Base-by-base conservation (phyloP, 2,113 vertebrate species). In the Eira barbara region DNA sequence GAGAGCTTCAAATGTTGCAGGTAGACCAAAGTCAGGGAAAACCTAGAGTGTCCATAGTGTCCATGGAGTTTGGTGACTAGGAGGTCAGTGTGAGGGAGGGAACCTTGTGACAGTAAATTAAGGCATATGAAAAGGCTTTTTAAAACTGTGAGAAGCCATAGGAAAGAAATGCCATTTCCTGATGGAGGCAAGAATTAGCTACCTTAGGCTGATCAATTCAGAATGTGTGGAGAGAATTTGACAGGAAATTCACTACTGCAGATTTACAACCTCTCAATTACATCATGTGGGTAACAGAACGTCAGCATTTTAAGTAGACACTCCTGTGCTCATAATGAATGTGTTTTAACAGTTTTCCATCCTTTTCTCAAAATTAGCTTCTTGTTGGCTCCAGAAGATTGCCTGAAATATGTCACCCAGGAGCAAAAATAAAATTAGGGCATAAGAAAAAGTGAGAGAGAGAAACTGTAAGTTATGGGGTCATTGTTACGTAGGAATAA, bases 291-390 rank as follows among this genome's bases (percentile, higher is more conserved):
- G 5, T 91, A 82, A 57, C 17, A 91, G 89, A 89, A 89, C 34
- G 13, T 18, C 87, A 81, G 92, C 63, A 94, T 95, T 95, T 97
- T 91, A 97, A 85, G 81, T 47, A 94, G 90, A 85, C 52, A 69
- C 47, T n/a, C 79, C 18, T 93, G 81, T 67, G 36, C 84, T 92
- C 36, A 27, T 47, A 65, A 84, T 94, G 67, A 79, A 83, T 52
- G 63, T 27, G 78, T 95, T 69, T 78, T 25, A 85, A 92, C 69
- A 95, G 52, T 63, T 95, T 96, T 88, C 45, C 42, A 76, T 92
- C 34, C 49, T 95, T 95, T 92, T 89, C 71, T 98, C 65, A 95
- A 92, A 97, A 96, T 94, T 97, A 94, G 76, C 90, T 98, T 96
- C 65, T 82, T 55, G 17, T 87, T 57, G 79, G 71, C 59, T 74